Evolutionary conservation across 2,113 vertebrate species (phyloP).

Genomic region (Syrrhaptes paradoxus): DNA sequence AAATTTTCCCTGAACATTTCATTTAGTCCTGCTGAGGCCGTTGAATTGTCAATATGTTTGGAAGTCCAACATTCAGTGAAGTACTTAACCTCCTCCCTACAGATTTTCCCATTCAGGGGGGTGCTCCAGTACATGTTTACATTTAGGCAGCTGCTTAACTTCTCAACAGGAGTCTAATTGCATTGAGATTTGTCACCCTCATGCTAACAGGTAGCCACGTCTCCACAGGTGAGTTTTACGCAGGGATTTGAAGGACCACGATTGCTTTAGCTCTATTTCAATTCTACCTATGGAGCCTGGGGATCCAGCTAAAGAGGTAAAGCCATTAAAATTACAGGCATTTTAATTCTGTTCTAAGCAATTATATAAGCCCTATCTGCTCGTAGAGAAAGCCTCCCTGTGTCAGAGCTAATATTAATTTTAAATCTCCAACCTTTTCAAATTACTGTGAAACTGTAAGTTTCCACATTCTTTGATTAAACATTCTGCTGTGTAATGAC

Average conservation of each 20-base stretch:
- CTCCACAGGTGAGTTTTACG: background rate
- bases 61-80: background rate
- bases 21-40: background rate
- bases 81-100: background rate
- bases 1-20: background rate
- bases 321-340: slow-evolving; percentile 32
- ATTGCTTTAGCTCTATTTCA: background rate
- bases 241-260: background rate
- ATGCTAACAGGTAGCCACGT: background rate
- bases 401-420: slow-evolving; percentile 55
- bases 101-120: background rate
- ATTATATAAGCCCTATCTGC: slow-evolving; percentile 53
- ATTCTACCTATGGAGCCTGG: background rate
- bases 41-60: background rate
- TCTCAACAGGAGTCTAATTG: background rate
- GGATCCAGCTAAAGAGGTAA: slow-evolving; percentile 21
- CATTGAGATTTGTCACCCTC: background rate
- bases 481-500: slow-evolving; percentile 72
- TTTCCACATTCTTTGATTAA: slow-evolving; percentile 74
- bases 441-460: slow-evolving; percentile 54
- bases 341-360: slow-evolving; percentile 51
- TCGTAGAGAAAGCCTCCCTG: slow-evolving; percentile 31
- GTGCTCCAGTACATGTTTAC: background rate
- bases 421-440: slow-evolving; percentile 66
- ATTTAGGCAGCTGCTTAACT: background rate